These are phyloP conservation scores for Plecotus auritus DNA, from an alignment of 2,113 vertebrate species.

Conservation along the genomic window DNA sequence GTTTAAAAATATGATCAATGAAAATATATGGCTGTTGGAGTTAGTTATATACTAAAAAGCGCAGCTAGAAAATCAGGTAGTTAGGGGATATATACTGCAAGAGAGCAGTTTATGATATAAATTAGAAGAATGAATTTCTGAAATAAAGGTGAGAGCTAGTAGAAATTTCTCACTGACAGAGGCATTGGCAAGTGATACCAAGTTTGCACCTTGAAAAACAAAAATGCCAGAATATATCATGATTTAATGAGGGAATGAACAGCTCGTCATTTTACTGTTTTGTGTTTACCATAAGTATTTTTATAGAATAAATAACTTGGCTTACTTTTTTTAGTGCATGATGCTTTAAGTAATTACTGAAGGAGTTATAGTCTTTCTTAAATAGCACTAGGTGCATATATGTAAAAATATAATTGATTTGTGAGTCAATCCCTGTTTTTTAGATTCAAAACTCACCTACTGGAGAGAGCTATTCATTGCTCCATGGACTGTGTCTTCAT, in stretches of 20 bases:
- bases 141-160: not conserved
- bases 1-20: not conserved
- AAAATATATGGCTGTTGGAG: not conserved
- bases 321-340: slow-evolving; percentile 15
- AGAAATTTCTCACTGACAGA: not conserved
- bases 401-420: not conserved
- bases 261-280: not conserved
- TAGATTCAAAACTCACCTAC: not conserved
- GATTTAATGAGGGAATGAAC: not conserved
- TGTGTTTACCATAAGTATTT: not conserved
- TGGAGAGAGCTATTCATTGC: not conserved
- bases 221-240: not conserved
- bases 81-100: not conserved
- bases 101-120: not conserved
- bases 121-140: not conserved
- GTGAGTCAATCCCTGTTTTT: not conserved
- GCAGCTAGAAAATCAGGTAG: not conserved
- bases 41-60: not conserved
- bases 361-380: not conserved
- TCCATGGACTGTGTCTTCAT: not conserved
- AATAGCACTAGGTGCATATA: not conserved
- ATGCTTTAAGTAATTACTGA: not conserved
- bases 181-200: not conserved
- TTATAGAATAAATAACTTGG: not conserved
- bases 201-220: not conserved